Evolutionary conservation across 1,140 invertebrate species (phyloP).

Genomic region (Epicauta chinensis): DNA sequence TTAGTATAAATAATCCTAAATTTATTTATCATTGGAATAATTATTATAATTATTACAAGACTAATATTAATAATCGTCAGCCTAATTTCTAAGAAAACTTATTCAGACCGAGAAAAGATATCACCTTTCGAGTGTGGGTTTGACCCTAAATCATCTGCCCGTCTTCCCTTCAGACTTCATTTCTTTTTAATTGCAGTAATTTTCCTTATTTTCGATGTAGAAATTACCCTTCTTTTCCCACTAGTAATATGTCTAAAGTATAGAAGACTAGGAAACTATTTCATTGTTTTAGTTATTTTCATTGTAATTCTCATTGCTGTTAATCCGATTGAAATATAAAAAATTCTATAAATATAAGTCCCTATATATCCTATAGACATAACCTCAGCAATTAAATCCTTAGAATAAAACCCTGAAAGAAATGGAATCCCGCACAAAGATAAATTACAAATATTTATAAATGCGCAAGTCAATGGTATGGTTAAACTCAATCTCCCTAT

Average conservation of each 20-base stretch:
- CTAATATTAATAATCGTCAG: constrained; percentile 46
- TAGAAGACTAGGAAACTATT: too few species aligned
- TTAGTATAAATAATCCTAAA: too few species aligned
- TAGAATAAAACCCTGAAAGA: constrained; percentile 59
- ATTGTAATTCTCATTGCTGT: constrained; percentile 30
- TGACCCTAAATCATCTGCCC: constrained; percentile 44
- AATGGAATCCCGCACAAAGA: constrained; percentile 51
- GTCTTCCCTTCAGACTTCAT: constrained; percentile 52
- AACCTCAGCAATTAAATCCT: constrained; percentile 56
- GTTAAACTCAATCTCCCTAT: constrained; percentile 44
- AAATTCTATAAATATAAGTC: constrained; percentile 47
- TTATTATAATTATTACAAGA: constrained; percentile 40
- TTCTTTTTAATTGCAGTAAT: constrained; percentile 51
- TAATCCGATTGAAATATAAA: constrained; percentile 50
- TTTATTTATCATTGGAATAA: too few species aligned
- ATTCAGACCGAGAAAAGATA: constrained; percentile 51
- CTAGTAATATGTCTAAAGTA: constrained; percentile 35
- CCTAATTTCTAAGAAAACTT: constrained; percentile 50
- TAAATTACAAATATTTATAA: constrained; percentile 48
- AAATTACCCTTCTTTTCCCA: constrained; percentile 53
- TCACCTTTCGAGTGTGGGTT: constrained; percentile 59
- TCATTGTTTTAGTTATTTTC: too few species aligned
- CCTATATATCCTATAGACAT: constrained; percentile 46
- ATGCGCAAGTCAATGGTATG: constrained; percentile 43
- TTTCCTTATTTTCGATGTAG: constrained; percentile 56